Evolutionary conservation across 2,113 vertebrate species (phyloP), one percentile per base, ranked within the genome.

Genomic region (Eira barbara): DNA sequence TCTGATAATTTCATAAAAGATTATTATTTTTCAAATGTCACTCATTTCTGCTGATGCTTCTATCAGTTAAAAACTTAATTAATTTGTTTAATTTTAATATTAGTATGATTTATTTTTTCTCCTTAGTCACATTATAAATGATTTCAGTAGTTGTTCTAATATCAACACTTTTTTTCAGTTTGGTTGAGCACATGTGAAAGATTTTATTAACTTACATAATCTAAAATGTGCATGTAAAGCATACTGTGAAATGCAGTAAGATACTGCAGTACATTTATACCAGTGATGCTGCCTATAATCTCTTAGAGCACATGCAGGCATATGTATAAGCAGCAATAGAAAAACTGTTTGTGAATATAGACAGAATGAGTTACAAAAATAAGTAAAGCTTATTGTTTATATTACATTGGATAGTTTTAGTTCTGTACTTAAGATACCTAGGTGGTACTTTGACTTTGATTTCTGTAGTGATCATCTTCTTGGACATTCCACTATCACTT

Each of bases 141-240:
- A 92, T 89, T 97, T 98, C 34, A 92, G 3, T 95, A 87, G 14
- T 94, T 88, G 14, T 94, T 91, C 91, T 94, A 80, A 86, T 95
- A 15, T 82, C 81, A 93, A 92, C 14, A 25, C 31, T 85, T 91
- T 95, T 95, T 84, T 91, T 69, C 34, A 94, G 15, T 95, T 95
- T 36, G 5, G 1, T 83, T 95, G 57, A 87, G 18, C 61, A 76
- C 20, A 63, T 82, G 23, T 52, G 15, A 45, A 94, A 94, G 42
- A 91, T 92, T 98, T 95, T 94, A 83, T 97, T 95, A 96, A 93
- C 25, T 88, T 47, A 31, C 47, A 18, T 94, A 91, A 90, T 93
- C 94, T 90, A 52, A 92, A 92, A 87, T 92, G 15, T 71, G 59
- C 25, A 18, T 91, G 21, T 84, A 95, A 93, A 91, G 47, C 11